A percentile compares a stretch with the other conserved stretches of the same genome.
Conservation (phyloP, 2,888 invertebrate genomes). For the Machimus rusticus region DNA sequence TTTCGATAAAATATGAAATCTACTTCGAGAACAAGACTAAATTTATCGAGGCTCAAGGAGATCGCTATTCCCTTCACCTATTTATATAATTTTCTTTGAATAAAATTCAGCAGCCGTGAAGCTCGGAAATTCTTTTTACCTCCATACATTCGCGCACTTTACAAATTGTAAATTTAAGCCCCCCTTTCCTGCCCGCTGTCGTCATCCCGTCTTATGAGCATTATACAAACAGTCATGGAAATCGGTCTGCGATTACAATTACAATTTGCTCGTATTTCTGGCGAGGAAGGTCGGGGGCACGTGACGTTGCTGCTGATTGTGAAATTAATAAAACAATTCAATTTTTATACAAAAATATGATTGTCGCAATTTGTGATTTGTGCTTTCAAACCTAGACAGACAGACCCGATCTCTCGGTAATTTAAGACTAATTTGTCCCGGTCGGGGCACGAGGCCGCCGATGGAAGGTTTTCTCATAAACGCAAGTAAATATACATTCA, state of each 20-base stretch:
- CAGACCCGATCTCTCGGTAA: neutral
- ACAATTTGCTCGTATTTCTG: neutral
- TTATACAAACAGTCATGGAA: neutral
- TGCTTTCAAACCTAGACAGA: neutral
- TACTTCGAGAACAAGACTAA: neutral
- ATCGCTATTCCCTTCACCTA: neutral
- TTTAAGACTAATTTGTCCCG: neutral
- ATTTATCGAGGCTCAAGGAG: neutral
- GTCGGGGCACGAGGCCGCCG: neutral
- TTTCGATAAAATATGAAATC: neutral
- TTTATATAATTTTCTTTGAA: conserved; percentile 9
- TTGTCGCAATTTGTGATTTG: neutral
- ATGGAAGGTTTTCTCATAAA: neutral
- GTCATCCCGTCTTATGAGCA: neutral
- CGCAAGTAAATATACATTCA: neutral
- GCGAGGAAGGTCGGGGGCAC: neutral
- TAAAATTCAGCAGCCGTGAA: neutral
- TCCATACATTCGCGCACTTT: neutral
- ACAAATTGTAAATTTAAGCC: neutral
- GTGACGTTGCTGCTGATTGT: neutral
- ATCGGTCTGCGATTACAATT: neutral
- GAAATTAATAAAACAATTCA: neutral
- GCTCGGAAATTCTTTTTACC: neutral
- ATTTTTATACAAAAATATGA: neutral
- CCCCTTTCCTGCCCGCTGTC: neutral